phyloP scores from a whole-genome alignment of 2,888 invertebrate species.

The Gibbula magus region DNA sequence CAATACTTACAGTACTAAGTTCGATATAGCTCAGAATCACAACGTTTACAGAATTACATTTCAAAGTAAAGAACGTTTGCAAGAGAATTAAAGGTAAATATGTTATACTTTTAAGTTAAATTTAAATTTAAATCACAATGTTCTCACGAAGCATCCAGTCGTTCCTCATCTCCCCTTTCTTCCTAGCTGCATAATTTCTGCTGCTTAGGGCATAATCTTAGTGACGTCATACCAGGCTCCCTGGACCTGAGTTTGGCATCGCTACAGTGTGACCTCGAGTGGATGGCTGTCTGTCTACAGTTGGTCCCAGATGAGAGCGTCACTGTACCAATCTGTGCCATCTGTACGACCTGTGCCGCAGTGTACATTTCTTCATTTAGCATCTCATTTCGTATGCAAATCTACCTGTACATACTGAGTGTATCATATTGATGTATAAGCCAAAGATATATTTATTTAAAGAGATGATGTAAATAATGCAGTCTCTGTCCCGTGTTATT shows the following conservation, averaged over 20 bases:
- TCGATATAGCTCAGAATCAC: too few relatives aligned
- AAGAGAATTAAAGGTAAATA: too few relatives aligned
- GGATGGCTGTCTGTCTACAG: not conserved
- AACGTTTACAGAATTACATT: too few relatives aligned
- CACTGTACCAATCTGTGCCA: not conserved
- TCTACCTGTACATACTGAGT: constrained; percentile 25
- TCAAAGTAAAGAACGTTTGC: too few relatives aligned
- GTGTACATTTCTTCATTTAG: constrained; percentile 6
- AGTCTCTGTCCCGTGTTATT: constrained; percentile 23
- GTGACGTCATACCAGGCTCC: not conserved
- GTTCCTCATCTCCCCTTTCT: not conserved
- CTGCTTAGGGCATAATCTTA: not conserved
- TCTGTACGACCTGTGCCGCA: not conserved
- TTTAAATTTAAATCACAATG: too few relatives aligned
- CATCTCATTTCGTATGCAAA: constrained; percentile 31
- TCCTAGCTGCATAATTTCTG: not conserved
- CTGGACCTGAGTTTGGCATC: not conserved
- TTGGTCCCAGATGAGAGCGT: not conserved
- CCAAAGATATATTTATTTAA: constrained; percentile 39
- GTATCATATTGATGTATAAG: constrained; percentile 30
- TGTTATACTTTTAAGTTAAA: too few relatives aligned
- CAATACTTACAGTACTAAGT: too few relatives aligned
- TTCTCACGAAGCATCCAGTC: not conserved
- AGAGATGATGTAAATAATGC: constrained; percentile 28
- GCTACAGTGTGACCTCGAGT: too few relatives aligned